phyloP scores from a whole-genome alignment of 1,140 invertebrate genomes.

The Pogonus chalceus region DNA sequence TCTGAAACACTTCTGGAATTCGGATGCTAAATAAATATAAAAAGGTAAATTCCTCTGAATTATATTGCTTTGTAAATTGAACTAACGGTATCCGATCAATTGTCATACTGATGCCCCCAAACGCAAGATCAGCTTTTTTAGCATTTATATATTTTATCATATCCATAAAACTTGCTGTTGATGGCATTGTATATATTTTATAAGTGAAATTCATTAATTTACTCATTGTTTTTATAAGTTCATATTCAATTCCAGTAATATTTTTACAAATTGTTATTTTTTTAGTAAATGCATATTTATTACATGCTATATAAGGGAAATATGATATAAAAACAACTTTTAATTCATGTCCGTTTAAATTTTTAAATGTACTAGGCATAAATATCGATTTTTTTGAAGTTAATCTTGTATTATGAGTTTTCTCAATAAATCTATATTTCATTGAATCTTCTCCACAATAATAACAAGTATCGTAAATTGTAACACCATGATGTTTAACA shows the following conservation, averaged over 20 bases:
- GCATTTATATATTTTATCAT: not conserved
- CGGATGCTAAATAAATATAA: not conserved
- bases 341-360: not conserved
- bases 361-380: not conserved
- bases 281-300: not conserved
- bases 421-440: not conserved
- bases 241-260: not conserved
- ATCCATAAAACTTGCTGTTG: not conserved
- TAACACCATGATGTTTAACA: not conserved
- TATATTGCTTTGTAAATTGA: slow-evolving; percentile 4
- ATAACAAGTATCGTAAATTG: not conserved
- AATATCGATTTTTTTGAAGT: not conserved
- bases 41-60: not conserved
- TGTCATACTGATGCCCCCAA: not conserved
- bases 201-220: not conserved
- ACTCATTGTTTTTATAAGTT: not conserved
- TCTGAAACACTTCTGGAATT: not conserved
- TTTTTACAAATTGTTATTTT: not conserved
- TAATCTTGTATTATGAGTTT: not conserved
- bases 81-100: not conserved
- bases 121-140: not conserved
- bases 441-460: not conserved
- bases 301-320: not conserved
- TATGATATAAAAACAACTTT: not conserved
- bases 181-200: not conserved